Evolutionary conservation across 2,888 invertebrate species (phyloP).

Genomic region (Proisotoma minuta): DNA sequence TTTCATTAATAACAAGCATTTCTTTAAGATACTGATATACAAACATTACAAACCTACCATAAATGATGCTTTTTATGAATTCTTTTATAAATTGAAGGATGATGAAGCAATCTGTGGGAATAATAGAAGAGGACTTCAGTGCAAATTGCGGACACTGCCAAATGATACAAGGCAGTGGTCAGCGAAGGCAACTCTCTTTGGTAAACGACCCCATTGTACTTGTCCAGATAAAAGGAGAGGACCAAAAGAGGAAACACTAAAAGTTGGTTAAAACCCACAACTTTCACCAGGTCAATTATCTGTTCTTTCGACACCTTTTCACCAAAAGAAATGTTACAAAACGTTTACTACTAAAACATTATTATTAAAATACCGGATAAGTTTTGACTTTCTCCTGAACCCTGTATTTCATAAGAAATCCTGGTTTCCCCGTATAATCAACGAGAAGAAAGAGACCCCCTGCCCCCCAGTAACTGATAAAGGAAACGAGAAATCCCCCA

Average conservation of each 20-base stretch:
- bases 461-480: constrained; percentile 68
- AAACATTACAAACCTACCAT: constrained; percentile 6
- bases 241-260: constrained; percentile 9
- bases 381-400: constrained; percentile 53
- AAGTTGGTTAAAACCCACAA: constrained; percentile 13
- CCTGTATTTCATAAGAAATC: constrained; percentile 68
- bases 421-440: constrained; percentile 69
- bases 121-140: constrained; percentile 76
- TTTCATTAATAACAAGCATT: not conserved
- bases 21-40: not conserved
- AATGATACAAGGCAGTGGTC: not conserved
- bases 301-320: constrained; percentile 21
- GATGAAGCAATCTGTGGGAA: constrained; percentile 57
- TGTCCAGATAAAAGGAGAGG: not conserved
- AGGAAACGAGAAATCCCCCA: constrained; percentile 59
- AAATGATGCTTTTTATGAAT: constrained; percentile 34
- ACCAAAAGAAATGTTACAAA: too few relatives aligned
- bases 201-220: constrained; percentile 2
- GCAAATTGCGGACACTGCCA: constrained; percentile 53
- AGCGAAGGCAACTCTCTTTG: constrained; percentile 7
- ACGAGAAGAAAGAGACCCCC: constrained; percentile 71
- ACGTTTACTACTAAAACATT: too few relatives aligned
- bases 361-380: too few relatives aligned
- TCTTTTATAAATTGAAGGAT: constrained; percentile 23
- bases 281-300: constrained; percentile 15